Conservation (phyloP, 2,113 vertebrate genomes). For the Gallinago paraguaiae region DNA sequence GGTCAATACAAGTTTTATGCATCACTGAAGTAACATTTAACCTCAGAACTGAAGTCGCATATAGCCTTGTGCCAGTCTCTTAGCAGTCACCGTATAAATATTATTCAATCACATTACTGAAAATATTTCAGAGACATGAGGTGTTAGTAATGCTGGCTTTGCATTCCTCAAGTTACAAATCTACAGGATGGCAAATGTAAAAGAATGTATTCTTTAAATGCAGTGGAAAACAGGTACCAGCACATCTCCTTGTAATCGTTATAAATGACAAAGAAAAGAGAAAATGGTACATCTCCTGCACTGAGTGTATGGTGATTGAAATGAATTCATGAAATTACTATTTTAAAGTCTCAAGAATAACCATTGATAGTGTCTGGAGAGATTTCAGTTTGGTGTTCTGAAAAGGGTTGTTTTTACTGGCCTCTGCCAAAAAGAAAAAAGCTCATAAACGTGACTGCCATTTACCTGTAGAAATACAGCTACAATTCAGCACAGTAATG, state of each 20-base stretch:
- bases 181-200: neutral
- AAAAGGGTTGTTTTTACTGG: neutral
- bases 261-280: neutral
- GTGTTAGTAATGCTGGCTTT: neutral
- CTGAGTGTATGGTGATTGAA: neutral
- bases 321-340: neutral
- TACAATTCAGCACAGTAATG: neutral
- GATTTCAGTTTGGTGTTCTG: neutral
- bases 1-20: constrained; percentile 47
- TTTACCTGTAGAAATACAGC: constrained; percentile 4
- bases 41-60: neutral
- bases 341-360: neutral
- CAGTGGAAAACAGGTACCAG: neutral
- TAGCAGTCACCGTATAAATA: neutral
- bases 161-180: neutral
- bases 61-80: neutral
- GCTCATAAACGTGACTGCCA: neutral
- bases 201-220: neutral
- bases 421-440: neutral
- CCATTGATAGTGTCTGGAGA: neutral
- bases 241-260: neutral
- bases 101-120: neutral
- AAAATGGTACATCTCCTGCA: neutral
- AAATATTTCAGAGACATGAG: neutral
- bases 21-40: constrained; percentile 21